Base-by-base conservation (phyloP, 1,140 invertebrate genomes). In the Cyclina sinensis region DNA sequence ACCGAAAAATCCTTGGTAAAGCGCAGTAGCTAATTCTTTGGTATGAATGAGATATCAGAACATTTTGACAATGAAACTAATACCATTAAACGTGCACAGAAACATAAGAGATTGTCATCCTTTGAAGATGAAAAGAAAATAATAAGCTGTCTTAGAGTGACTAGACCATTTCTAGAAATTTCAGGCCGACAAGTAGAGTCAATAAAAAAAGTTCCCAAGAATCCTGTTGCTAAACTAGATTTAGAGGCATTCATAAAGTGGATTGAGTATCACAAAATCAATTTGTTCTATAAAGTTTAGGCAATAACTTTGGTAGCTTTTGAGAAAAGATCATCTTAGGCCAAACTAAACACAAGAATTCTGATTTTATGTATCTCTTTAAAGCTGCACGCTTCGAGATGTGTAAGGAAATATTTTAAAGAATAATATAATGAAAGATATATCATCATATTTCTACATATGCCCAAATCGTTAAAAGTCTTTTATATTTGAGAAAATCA, bases 21-120 rank as follows among this genome's bases (percentile, higher is more conserved):
- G 62, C 14, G 82, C 65, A 84, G 82, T 73, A 84, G 65, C 68
- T 21, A 62, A n/a, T 84, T 84, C 65, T 84, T 39, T 83, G 57
- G 80, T 62, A 18, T 68, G 57, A 68, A 68, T 68, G 54, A 83
- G 59, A 83, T 83, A 54, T 54, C 18, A 27, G 30, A 62, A 35
- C 12, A 16, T 7, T 81, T 81, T 81, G 79, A 81, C 32, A 81
- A 57, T 27, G 51, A 81, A 62, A 59, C 79, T 54, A 21, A 7
- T 27, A 24, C 24, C 27, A 62, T 81, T n/a, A 79, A 79, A 43
- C 76, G 76, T 14, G 35, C 76, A 46, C 37, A 79, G 46, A 79
- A 79, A 79, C 76, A 79, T 43, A 79, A 18, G 39, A 46, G 46
- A 43, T 27, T 79, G 30, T 79, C 76, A 43, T 79, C 76, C 21